Evolutionary conservation across 2,113 vertebrate genomes (phyloP), one percentile per base, ranked within the genome.

Genomic region (Channa maculata): DNA sequence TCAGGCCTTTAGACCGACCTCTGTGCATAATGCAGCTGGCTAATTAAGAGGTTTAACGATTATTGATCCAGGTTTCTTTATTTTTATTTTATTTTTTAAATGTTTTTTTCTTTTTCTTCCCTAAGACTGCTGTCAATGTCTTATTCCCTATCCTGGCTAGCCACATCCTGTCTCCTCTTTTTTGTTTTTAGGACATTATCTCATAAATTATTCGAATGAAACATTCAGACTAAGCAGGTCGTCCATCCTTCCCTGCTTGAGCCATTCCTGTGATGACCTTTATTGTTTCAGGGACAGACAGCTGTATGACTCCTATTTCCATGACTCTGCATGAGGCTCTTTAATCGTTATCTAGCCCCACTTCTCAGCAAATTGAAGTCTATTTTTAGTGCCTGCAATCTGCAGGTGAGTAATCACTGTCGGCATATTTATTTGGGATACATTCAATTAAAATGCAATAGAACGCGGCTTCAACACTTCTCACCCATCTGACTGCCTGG

Each of bases 361-460:
- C 53, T 39, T 73, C 59, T 84, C 39, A 82, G 65, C 71, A 81
- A 79, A 85, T 82, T 75, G 49, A 44, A 63, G 71, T 71, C 79
- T 89, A 84, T 84, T 85, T 86, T 85, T 86, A 85, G 87, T 60
- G 6, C 45, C 44, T 45, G 74, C 78, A 74, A 82, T 86, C 81
- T 71, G 55, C 82, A 79, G 78, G 71, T 71, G 67, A 77, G 76
- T 80, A 71, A 38, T 65, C 60, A 58, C 70, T 24, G 60, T 83
- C 39, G 44, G 53, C 46, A 48, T 73, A 75, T 88, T 90, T 88
- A 80, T 84, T 88, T 86, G 37, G 58, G 50, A 9, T 57, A n/a
- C 51, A 59, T 74, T 75, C 41, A 62, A 49, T 85, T 80, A 50
- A 66, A 58, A 54, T 24, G 13, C 38, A 3, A 62, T n/a, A 36